phyloP scores from a whole-genome alignment of 2,113 vertebrate genomes.

The Osmerus mordax region DNA sequence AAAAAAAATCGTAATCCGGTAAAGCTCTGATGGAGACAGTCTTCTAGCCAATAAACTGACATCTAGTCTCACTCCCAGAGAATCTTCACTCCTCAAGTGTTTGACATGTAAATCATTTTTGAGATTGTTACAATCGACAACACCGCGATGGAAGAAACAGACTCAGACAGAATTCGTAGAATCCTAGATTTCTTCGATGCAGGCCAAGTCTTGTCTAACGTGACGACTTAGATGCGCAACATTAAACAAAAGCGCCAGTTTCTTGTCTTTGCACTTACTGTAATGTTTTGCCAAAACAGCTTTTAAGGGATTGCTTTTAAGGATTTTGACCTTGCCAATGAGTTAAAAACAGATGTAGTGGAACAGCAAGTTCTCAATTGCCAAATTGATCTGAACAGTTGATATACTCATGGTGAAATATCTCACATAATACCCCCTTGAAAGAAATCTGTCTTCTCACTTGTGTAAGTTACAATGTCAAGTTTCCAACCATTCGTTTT shows the following conservation, averaged over 20 bases:
- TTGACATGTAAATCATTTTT: background rate
- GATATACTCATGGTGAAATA: constrained; percentile 10
- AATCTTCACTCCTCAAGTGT: background rate
- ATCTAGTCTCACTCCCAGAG: background rate
- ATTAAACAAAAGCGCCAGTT: background rate
- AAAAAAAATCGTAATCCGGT: too few species aligned
- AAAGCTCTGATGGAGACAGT: too few species aligned
- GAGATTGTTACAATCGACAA: background rate
- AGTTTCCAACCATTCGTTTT: background rate
- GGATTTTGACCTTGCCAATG: constrained; percentile 6
- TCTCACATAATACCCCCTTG: constrained; percentile 6
- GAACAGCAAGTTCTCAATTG: background rate
- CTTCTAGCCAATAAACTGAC: background rate
- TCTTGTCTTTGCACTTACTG: background rate
- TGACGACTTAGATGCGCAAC: background rate
- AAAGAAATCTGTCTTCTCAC: constrained; percentile 9
- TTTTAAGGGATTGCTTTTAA: background rate
- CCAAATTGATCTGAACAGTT: constrained; percentile 29
- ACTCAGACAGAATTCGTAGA: background rate
- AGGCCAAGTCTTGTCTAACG: background rate
- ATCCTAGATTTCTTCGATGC: background rate
- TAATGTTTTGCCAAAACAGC: background rate
- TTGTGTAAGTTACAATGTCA: background rate
- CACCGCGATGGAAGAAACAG: background rate
- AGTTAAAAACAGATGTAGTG: constrained; percentile 4